Evolutionary conservation across 2,888 invertebrate species (phyloP), one percentile per base, ranked within the genome.

Genomic region (Fragum sueziense): DNA sequence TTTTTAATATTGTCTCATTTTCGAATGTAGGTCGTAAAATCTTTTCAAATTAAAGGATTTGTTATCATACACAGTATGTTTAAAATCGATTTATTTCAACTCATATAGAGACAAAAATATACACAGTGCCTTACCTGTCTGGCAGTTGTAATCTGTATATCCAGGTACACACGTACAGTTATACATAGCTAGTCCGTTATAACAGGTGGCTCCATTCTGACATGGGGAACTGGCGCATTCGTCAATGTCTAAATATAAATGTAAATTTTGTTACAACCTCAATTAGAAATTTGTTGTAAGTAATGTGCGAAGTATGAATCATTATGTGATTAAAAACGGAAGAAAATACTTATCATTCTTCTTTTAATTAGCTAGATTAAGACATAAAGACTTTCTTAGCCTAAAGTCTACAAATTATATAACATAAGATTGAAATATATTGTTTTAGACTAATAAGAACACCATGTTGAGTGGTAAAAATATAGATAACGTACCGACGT

Each of bases 221-320:
- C 68, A 69, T 6, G 68, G 68, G 29, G 27, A 31, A 31, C 68
- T 69, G 51, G 25, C 68, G 31, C 68, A 69, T 27, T 69, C 68
- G 29, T 69, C 29, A 7, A 69, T 69, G 20, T 69, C 68, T 69
- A 29, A 9, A 11, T 41, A 11, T 41, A 9, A 41, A 41, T 11
- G 41, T 41, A 41, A 41, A 11, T 9, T 17, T 11, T 9, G 41
- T 41, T 17, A 41, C 41, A 9, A 11, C 17, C 9, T 41, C 9
- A 9, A 41, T 9, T 11, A 11, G 17, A 41, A 9, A 41, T 41
- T 17, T 41, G 41, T 11, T 41, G 17, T 17, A 41, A 41, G 41
- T 41, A 17, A 9, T 11, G 41, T 41, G 17, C 11, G 17, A 9
- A 41, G 9, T 17, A 41, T 11, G 11, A 41, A 11, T 41, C 41